phyloP scores from a whole-genome alignment of 2,888 invertebrate species.

The Glyphotaelius pellucidus region DNA sequence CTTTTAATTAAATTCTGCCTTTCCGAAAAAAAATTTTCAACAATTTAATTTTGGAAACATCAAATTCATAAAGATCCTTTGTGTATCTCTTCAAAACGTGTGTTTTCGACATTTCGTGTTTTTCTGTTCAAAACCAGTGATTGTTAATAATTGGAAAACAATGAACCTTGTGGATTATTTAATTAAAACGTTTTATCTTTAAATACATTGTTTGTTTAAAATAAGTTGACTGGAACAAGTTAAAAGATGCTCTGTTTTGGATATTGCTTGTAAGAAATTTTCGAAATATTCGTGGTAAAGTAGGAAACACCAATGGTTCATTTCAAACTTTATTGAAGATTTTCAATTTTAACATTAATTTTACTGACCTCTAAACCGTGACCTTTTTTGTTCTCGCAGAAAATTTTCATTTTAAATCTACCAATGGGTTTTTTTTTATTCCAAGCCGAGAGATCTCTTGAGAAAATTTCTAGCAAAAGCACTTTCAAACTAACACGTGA shows the following conservation, averaged over 20 bases:
- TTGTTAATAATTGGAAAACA: not conserved
- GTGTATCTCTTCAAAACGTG: not conserved
- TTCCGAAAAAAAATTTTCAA: not conserved
- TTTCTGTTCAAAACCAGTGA: not conserved
- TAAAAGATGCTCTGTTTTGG: not conserved
- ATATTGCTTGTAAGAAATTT: not conserved
- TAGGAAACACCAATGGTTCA: too few species aligned
- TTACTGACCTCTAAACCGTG: not conserved
- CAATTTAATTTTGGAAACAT: not conserved
- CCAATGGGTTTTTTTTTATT: not conserved
- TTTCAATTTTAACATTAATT: not conserved
- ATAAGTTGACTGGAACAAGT: not conserved
- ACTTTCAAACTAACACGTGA: not conserved
- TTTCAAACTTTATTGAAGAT: too few species aligned
- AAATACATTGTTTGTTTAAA: not conserved
- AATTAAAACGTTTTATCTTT: not conserved
- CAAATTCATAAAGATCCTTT: not conserved
- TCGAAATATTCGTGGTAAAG: not conserved
- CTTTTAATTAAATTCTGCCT: not conserved
- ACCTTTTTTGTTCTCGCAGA: not conserved
- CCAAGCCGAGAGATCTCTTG: not conserved
- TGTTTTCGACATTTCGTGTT: not conserved
- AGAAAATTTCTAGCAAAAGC: not conserved
- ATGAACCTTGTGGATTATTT: not conserved
- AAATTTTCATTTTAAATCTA: not conserved